phyloP scores from a whole-genome alignment of 2,113 vertebrate species.

The Bujurquina vittata region DNA sequence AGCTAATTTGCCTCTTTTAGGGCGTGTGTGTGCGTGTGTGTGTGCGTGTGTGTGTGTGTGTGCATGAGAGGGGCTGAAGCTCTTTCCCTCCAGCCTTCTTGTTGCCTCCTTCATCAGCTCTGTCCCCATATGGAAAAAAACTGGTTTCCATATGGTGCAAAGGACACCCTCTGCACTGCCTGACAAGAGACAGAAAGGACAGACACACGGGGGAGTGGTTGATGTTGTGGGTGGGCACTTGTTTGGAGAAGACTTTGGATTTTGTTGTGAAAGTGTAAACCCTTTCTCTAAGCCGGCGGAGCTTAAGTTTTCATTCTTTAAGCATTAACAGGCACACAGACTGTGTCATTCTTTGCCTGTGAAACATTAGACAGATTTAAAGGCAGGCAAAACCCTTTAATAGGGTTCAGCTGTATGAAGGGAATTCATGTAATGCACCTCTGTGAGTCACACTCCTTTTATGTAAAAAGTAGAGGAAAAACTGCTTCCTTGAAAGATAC shows the following conservation, averaged over 20 bases:
- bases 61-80: background rate
- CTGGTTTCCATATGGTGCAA: conserved; percentile 34
- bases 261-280: conserved; percentile 49
- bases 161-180: conserved; percentile 45
- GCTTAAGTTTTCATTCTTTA: conserved; percentile 52
- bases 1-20: background rate
- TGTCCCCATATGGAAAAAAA: conserved; percentile 61
- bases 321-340: conserved; percentile 36
- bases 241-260: conserved; percentile 48
- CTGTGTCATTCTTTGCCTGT: conserved; percentile 16
- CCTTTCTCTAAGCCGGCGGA: conserved; percentile 47
- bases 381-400: background rate
- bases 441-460: conserved; percentile 8
- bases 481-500: conserved; percentile 21
- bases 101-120: conserved; percentile 30
- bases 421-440: background rate
- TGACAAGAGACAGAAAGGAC: conserved; percentile 27
- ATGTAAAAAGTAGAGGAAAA: conserved; percentile 24
- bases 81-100: conserved; percentile 29
- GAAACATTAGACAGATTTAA: conserved; percentile 33
- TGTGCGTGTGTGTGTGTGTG: background rate
- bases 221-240: background rate
- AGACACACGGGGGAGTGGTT: background rate
- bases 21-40: too few relatives aligned
- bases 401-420: conserved; percentile 9